Percentiles rank a stretch among this genome's conserved stretches.
These are phyloP conservation scores for Apodemus speciosus DNA, from an alignment of 2,113 vertebrate genomes.

Conservation along the genomic window DNA sequence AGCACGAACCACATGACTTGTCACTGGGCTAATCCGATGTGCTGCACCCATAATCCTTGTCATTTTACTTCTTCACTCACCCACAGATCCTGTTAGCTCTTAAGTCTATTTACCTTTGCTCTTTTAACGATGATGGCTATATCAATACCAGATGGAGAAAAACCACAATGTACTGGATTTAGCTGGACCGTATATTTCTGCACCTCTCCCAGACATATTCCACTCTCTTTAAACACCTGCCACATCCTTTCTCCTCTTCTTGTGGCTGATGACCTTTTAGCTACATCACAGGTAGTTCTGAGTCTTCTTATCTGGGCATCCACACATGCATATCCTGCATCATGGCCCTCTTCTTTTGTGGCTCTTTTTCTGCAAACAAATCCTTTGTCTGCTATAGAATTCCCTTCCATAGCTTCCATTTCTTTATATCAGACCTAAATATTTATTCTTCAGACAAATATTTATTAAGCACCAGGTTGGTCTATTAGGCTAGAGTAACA, in stretches of 20 bases:
- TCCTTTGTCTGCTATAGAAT: constrained; percentile 45
- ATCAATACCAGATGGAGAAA: not conserved
- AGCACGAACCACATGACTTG: not conserved
- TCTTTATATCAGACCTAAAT: constrained; percentile 34
- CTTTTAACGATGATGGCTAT: not conserved
- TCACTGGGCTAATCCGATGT: constrained; percentile 8
- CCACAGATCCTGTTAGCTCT: not conserved
- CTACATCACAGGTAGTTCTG: not conserved
- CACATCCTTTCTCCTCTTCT: not conserved
- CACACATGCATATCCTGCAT: not conserved
- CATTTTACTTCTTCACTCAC: not conserved
- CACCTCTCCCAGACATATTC: not conserved
- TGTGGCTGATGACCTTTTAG: not conserved
- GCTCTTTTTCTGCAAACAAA: constrained; percentile 25
- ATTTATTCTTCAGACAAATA: constrained; percentile 44
- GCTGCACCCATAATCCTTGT: not conserved
- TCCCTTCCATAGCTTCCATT: not conserved
- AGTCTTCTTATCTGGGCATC: not conserved
- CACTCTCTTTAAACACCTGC: constrained; percentile 1
- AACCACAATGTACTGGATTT: constrained; percentile 28
- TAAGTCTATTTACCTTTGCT: not conserved
- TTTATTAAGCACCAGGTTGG: not conserved
- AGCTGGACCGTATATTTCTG: not conserved
- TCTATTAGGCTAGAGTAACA: not conserved
- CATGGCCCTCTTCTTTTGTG: constrained; percentile 1